Percentiles rank a stretch among this genome's conserved stretches.
These are phyloP conservation scores for Pelecanus crispus DNA, from an alignment of 2,113 vertebrate species.

Conservation along the genomic window DNA sequence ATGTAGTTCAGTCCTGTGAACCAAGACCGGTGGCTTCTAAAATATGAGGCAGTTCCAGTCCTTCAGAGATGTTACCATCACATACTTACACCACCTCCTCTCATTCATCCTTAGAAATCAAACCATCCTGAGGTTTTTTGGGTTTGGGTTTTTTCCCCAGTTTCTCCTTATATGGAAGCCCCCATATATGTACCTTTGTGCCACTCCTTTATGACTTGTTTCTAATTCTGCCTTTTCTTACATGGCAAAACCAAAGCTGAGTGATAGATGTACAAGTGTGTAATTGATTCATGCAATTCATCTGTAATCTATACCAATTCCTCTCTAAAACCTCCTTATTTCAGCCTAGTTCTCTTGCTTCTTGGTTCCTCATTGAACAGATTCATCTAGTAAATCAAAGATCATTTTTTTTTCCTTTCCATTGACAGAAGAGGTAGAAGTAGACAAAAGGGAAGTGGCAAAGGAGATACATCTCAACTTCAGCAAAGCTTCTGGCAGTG, in stretches of 20 bases:
- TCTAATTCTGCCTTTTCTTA: not conserved
- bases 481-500: not conserved
- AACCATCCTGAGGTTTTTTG: not conserved
- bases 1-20: not conserved
- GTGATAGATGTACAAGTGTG: not conserved
- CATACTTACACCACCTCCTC: not conserved
- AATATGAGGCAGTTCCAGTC: not conserved
- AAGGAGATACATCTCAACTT: not conserved
- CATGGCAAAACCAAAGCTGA: not conserved
- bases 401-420: not conserved
- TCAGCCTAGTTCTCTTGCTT: not conserved
- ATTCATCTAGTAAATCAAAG: not conserved
- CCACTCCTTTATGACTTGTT: not conserved
- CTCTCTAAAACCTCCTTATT: not conserved
- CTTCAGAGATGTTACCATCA: not conserved
- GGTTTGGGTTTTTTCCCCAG: accelerated
- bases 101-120: not conserved
- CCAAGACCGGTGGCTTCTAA: not conserved
- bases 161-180: not conserved
- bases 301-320: not conserved
- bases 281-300: not conserved
- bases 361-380: not conserved
- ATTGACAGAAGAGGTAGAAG: not conserved
- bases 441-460: not conserved
- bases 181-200: too few relatives aligned